Conservation (phyloP, 2,113 vertebrate genomes). For the Danionella cerebrum region DNA sequence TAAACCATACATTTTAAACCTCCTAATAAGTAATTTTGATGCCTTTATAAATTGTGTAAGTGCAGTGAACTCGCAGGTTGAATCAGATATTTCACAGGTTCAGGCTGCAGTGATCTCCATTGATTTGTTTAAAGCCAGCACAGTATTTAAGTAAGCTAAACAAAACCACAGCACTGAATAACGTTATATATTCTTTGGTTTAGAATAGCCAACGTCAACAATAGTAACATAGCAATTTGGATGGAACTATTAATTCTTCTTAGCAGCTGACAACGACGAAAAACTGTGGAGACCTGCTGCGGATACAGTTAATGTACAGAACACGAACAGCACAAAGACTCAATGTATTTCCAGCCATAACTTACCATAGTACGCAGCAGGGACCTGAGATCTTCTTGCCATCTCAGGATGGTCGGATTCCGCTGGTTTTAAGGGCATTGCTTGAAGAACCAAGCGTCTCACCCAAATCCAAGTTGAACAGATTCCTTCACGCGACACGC, state of each 20-base stretch:
- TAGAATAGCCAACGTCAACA: no score
- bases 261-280: no score
- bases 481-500: slow-evolving; percentile 4
- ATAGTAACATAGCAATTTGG: no score
- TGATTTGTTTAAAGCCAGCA: slow-evolving; percentile 1
- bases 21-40: no score
- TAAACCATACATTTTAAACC: no score
- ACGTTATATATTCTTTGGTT: not conserved
- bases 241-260: no score
- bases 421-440: not conserved
- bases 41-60: no score
- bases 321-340: not conserved
- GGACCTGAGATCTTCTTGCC: slow-evolving; percentile 25
- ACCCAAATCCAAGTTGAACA: not conserved
- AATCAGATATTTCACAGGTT: not conserved
- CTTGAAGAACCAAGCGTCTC: not conserved
- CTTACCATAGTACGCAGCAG: slow-evolving; percentile 25
- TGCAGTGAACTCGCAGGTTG: no score
- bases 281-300: no score
- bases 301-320: no score
- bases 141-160: not conserved
- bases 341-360: no score
- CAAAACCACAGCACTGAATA: not conserved
- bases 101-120: not conserved
- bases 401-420: not conserved